Conservation (phyloP, 1,140 invertebrate genomes). For the Drosophila cardini region DNA sequence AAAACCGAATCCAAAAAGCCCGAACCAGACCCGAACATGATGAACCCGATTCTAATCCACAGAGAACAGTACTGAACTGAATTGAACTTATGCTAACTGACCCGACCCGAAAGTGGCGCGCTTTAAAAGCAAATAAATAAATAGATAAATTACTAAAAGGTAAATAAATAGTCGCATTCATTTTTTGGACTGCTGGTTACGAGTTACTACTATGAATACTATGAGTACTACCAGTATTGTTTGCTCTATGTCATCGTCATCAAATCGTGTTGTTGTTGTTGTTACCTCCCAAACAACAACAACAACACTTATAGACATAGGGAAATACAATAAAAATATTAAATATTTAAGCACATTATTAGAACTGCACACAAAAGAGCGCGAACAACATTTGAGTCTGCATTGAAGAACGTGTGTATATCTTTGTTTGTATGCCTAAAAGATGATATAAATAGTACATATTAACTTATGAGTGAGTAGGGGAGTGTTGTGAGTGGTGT, state of each 20-base stretch:
- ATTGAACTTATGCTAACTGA: slow-evolving; percentile 28
- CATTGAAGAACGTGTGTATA: slow-evolving; percentile 27
- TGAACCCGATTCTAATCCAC: slow-evolving; percentile 27
- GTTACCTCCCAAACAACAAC: background rate
- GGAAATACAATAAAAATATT: slow-evolving; percentile 79
- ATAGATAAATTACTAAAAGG: slow-evolving; percentile 82
- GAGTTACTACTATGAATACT: slow-evolving; percentile 63
- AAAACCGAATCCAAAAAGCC: slow-evolving; percentile 20
- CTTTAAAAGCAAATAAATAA: slow-evolving; percentile 81
- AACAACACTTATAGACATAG: slow-evolving; percentile 66
- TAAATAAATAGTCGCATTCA: slow-evolving; percentile 71
- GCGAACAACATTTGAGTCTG: slow-evolving; percentile 31
- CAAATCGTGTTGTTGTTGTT: slow-evolving; percentile 1
- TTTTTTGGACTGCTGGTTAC: slow-evolving; percentile 68
- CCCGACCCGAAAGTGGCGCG: slow-evolving; percentile 69
- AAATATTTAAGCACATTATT: slow-evolving; percentile 81
- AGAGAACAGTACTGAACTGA: slow-evolving; percentile 31
- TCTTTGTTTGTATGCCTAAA: slow-evolving; percentile 21
- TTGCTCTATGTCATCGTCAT: slow-evolving; percentile 47
- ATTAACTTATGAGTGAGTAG: slow-evolving; percentile 31
- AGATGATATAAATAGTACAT: slow-evolving; percentile 34
- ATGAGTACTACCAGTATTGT: slow-evolving; percentile 55
- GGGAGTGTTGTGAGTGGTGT: slow-evolving; percentile 19
- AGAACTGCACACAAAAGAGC: slow-evolving; percentile 72
- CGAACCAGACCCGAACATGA: slow-evolving; percentile 39